phyloP scores from a whole-genome alignment of 2,888 invertebrate species.

The Zhengitettix transpicula region DNA sequence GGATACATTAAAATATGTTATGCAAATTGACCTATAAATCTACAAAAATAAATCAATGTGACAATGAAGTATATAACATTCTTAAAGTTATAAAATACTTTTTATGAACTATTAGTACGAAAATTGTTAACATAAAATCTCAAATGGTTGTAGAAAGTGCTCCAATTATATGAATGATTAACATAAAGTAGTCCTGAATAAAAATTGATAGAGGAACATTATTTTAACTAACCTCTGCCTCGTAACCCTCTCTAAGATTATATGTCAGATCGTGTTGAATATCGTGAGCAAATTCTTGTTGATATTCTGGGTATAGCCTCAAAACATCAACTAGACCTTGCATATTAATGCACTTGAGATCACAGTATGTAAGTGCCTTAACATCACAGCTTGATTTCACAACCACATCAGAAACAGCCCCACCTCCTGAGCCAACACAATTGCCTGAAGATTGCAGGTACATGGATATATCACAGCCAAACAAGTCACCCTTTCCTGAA shows the following conservation, averaged over 20 bases:
- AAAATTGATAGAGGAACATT: neutral
- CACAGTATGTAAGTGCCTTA: conserved; percentile 88
- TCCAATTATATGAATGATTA: no score
- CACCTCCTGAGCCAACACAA: conserved; percentile 36
- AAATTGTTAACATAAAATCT: no score
- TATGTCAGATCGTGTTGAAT: conserved; percentile 90
- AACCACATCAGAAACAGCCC: conserved; percentile 47
- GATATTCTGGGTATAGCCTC: conserved; percentile 83
- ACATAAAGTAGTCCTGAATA: no score
- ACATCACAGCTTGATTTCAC: conserved; percentile 91
- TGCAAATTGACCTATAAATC: no score
- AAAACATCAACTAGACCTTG: conserved; percentile 78
- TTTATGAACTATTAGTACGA: no score
- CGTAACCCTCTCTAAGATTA: conserved; percentile 84
- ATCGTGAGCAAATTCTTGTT: conserved; percentile 84
- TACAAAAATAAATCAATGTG: no score
- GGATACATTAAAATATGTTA: no score
- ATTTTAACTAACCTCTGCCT: conserved; percentile 49
- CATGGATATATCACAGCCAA: conserved; percentile 79
- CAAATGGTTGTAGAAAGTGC: no score
- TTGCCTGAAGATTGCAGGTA: conserved; percentile 53
- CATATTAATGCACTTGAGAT: conserved; percentile 86
- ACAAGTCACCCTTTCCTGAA: conserved; percentile 86
- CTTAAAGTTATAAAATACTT: no score
- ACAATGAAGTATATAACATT: no score